Conservation (phyloP, 2,797 vertebrate genomes). For the Enteromius trimaculatus region DNA sequence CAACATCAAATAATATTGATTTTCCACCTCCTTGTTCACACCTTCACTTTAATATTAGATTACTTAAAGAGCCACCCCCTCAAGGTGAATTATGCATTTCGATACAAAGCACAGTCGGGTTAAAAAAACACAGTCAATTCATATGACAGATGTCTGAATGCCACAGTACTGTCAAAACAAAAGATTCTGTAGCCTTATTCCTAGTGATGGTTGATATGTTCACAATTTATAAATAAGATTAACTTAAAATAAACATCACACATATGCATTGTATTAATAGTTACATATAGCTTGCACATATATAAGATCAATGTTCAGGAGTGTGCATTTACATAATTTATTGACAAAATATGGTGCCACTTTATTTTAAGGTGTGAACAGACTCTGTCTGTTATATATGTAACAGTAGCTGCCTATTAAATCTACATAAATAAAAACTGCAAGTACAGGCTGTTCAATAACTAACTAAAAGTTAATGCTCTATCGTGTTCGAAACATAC, state of each 20-base stretch:
- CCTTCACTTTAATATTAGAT: conserved; percentile 65
- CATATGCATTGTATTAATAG: no score
- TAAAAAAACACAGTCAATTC: conserved; percentile 58
- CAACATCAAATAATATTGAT: conserved; percentile 64
- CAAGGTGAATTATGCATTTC: conserved; percentile 67
- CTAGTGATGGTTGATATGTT: neutral
- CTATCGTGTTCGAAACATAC: no score
- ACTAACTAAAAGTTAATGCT: no score
- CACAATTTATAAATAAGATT: neutral
- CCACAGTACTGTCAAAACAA: neutral
- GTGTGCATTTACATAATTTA: neutral
- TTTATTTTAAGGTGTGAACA: no score
- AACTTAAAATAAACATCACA: neutral
- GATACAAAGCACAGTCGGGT: conserved; percentile 56
- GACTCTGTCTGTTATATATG: no score
- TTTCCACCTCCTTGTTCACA: conserved; percentile 58
- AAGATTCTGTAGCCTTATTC: neutral
- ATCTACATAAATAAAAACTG: no score
- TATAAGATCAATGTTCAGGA: no score
- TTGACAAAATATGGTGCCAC: neutral
- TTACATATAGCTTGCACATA: no score
- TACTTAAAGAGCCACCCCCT: conserved; percentile 62
- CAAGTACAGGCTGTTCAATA: no score
- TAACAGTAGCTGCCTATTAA: no score
- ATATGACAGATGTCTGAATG: conserved; percentile 53